phyloP scores from a whole-genome alignment of 1,140 invertebrate genomes.

The Rhyzopertha dominica region DNA sequence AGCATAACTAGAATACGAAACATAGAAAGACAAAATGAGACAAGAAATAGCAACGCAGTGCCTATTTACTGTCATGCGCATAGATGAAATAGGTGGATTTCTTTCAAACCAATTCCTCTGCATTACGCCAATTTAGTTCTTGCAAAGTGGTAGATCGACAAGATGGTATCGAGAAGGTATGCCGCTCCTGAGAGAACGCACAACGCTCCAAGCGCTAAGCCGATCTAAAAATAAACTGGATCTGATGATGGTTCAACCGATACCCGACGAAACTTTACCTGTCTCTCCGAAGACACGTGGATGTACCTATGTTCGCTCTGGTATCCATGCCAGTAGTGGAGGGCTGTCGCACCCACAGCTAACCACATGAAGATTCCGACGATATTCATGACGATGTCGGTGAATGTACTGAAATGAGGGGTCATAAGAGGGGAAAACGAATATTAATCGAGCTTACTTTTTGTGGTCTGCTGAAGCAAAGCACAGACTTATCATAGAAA shows the following conservation, averaged over 20 bases:
- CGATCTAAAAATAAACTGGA: constrained; percentile 53
- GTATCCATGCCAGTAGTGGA: constrained; percentile 84
- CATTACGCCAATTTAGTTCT: constrained; percentile 24
- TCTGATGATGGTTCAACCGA: not conserved
- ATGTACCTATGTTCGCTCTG: constrained; percentile 67
- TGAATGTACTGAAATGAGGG: constrained; percentile 39
- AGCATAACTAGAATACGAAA: not conserved
- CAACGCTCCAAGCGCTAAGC: constrained; percentile 70
- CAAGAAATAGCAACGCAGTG: too few species aligned
- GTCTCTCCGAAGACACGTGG: constrained; percentile 61
- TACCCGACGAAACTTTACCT: constrained; percentile 47
- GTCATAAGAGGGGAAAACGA: not conserved
- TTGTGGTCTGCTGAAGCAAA: constrained; percentile 73
- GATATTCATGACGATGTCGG: constrained; percentile 81
- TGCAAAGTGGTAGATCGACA: constrained; percentile 56
- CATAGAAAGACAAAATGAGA: too few species aligned
- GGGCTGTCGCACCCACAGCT: constrained; percentile 72
- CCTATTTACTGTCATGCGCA: not conserved
- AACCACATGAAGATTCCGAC: constrained; percentile 77
- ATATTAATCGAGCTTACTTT: constrained; percentile 47
- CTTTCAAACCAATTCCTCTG: not conserved
- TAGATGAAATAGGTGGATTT: not conserved
- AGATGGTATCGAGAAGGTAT: constrained; percentile 70
- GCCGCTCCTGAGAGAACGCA: constrained; percentile 71
- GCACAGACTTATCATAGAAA: constrained; percentile 63